Base-by-base conservation (phyloP, 53 echinoderm and acorn worm genomes). In the Stichopus horrens region DNA sequence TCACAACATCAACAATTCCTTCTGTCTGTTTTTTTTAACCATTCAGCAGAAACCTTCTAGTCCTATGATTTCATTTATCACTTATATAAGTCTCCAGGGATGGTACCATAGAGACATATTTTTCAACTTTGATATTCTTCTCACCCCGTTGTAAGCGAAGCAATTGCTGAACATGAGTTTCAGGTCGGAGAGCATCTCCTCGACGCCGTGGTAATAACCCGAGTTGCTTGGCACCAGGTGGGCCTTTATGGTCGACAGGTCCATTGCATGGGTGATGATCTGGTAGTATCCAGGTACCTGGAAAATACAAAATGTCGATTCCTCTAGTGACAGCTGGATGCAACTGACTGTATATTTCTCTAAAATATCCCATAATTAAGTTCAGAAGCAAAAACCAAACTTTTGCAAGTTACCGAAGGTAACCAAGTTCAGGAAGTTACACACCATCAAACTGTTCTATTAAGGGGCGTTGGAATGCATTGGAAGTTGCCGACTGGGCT, bases 281-380 rank as follows among this genome's bases (percentile, higher is more conserved):
- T 91, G 90, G 65, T 95, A 93, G 75, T 95, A 95, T 75, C 93
- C 89, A 4, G 95, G 95, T 52, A 95, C 93, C 91, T 95, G 74
- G 54, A 85, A 83, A 14, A 65, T 13, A 74, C 0, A 4, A n/a
- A 74, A 3, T 0, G 0, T 67, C 13, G 0, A 67, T 14, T 67
- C 4, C 13, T 11, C 3, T 4, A n/a, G 68, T 67, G 11, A 37
- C 37, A 37, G 37, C 37, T 37, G 37, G 2, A 37, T 37, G 37
- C 37, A 37, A 37, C 37, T 37, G 37, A 37, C 37, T 37, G 37
- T 37, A 37, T 37, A 37, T 37, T 37, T 37, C 37, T 37, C 37
- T 37, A 37, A 37, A 37, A 37, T 37, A 37, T 0, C 37, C 2
- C 0, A 37, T 37, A 37, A 37, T 37, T 37, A 37, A 37, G 37